phyloP scores from a whole-genome alignment of 1,140 invertebrate genomes.

The Rhagoletis zephyria region DNA sequence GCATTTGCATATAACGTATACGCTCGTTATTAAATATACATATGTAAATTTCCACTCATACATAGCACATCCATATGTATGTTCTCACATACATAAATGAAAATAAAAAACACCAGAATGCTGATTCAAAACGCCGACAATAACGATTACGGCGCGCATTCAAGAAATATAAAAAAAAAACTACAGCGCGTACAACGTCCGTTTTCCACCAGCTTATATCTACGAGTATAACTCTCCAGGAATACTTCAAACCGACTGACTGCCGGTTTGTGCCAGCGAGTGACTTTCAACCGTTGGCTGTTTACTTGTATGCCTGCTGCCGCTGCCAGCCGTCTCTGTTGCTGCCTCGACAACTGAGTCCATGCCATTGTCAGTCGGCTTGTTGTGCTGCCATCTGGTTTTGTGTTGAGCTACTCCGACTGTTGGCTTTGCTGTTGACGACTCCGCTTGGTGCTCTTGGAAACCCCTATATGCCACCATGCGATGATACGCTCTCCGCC shows the following conservation, averaged over 20 bases:
- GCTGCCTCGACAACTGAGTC: no score
- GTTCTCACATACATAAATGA: not conserved
- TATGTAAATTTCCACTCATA: not conserved
- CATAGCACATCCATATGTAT: not conserved
- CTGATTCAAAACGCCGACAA: not conserved
- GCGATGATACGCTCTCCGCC: not conserved
- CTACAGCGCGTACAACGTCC: not conserved
- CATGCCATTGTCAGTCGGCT: not conserved
- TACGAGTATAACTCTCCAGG: not conserved
- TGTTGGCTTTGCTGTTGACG: not conserved
- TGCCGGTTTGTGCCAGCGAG: constrained; percentile 6
- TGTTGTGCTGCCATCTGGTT: not conserved
- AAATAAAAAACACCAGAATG: not conserved
- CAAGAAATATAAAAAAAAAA: not conserved
- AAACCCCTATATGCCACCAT: not conserved
- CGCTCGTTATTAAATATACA: not conserved
- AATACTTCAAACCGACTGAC: not conserved
- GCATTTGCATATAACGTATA: not conserved
- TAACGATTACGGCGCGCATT: not conserved
- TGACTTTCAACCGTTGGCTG: constrained; percentile 5
- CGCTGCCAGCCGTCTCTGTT: not conserved
- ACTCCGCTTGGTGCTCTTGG: not conserved
- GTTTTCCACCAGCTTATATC: not conserved
- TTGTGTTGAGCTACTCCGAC: not conserved
- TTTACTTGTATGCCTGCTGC: not conserved